Evolutionary conservation across 2,888 invertebrate species (phyloP), one percentile per base, ranked within the genome.

Genomic region (Hololepta plana): DNA sequence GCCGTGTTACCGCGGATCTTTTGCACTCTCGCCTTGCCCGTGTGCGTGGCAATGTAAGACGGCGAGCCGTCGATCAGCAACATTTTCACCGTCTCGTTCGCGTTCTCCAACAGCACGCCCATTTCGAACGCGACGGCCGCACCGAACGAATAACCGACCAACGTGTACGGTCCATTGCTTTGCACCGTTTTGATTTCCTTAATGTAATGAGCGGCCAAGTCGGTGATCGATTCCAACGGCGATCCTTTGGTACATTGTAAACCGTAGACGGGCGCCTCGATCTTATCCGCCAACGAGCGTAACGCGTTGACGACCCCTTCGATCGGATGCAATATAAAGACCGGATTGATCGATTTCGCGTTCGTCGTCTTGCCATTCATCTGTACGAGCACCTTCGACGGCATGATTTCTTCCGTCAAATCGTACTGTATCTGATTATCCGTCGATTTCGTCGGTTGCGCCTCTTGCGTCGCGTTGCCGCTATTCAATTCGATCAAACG

Each of bases 81-180:
- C 17, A 90, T 57, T 24, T 66, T 60, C 15, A 64, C 60, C 34
- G 47, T 53, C 43, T 68, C 64, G 3, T 63, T 65, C 15, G 43
- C 52, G 37, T 61, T 57, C 48, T 88, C 82, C 27, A 95, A 59
- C 49, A 82, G 79, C 15, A 79, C 57, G 13, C 84, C 84, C 74
- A 96, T 93, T 60, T 95, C 95, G 51, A 90, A 85, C 10, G 90
- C 91, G 16, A 96, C 79, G 40, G 80, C 73, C 20, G 88, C 85
- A 34, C 98, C 96, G 55, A 85, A 95, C 0, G 95, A 96, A 58
- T 98, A 96, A 2, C 95, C 96, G 22, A 82, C 71, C 35, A 98
- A 59, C 26, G 73, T 69, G 62, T 87, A 93, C 3, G 93, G 90
- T 34, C 88, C 84, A 31, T 60, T 55, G 5, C 73, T 67, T 57